These are phyloP conservation scores for Brachionus manjavacas DNA, from an alignment of 1,140 invertebrate genomes.

Conservation along the genomic window DNA sequence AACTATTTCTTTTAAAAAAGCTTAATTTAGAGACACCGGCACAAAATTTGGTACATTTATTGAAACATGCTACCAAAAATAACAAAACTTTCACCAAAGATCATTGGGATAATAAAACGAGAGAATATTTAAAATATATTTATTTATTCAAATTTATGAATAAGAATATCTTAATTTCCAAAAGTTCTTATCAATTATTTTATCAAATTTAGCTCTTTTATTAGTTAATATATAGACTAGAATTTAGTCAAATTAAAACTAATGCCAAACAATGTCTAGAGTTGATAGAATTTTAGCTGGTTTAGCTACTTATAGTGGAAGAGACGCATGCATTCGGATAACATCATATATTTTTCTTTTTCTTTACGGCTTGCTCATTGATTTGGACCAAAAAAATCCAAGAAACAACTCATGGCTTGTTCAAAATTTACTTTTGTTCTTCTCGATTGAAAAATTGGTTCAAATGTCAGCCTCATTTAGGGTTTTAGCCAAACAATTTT, in stretches of 20 bases:
- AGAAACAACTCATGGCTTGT: background rate
- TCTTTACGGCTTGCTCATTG: background rate
- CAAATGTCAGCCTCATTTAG: background rate
- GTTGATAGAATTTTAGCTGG: background rate
- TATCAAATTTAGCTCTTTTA: background rate
- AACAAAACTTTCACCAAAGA: no score
- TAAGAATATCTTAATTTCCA: background rate
- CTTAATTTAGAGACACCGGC: no score
- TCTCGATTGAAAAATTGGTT: background rate
- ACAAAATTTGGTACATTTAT: no score
- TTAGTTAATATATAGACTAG: background rate
- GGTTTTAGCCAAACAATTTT: background rate
- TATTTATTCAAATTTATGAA: constrained; percentile 1
- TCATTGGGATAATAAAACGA: no score
- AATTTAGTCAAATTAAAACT: background rate
- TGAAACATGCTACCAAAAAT: no score
- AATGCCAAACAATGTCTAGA: background rate
- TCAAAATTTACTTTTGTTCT: background rate
- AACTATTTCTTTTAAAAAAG: no score
- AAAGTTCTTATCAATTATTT: background rate
- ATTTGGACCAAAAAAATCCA: background rate
- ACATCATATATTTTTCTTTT: background rate
- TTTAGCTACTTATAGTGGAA: constrained; percentile 10
- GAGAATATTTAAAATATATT: background rate
- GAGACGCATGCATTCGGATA: constrained; percentile 18